phyloP scores from a whole-genome alignment of 2,797 vertebrate species.

The Heteromormyrus szaboi region DNA sequence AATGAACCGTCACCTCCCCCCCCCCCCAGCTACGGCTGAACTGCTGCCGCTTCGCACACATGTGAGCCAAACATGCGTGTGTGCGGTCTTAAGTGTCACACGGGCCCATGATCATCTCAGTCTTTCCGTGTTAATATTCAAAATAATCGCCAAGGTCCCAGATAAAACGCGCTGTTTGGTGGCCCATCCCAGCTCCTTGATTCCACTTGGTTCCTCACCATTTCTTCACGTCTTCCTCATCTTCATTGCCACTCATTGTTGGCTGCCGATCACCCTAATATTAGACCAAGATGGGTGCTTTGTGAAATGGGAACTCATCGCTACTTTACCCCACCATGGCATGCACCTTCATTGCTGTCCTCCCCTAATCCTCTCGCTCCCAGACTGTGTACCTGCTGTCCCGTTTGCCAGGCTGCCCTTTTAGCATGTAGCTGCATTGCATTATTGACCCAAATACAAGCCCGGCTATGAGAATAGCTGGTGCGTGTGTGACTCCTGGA shows the following conservation, averaged over 20 bases:
- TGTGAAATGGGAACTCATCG: not conserved
- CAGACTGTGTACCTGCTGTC: not conserved
- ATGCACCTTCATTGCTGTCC: not conserved
- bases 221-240: not conserved
- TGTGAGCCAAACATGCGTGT: constrained; percentile 11
- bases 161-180: not conserved
- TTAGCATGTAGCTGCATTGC: not conserved
- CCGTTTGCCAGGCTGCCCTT: not conserved
- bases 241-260: not conserved
- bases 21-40: not conserved
- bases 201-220: not conserved
- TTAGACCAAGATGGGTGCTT: not conserved
- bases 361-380: not conserved
- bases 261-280: not conserved
- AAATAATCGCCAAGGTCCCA: not conserved
- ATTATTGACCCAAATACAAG: not conserved
- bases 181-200: not conserved
- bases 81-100: constrained; percentile 29
- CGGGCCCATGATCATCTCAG: not conserved
- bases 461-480: not conserved
- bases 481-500: not conserved
- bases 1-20: not conserved
- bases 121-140: not conserved
- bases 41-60: constrained; percentile 20
- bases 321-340: not conserved